Base-by-base conservation (phyloP, 1,140 invertebrate species). In the Bactericera cockerelli region DNA sequence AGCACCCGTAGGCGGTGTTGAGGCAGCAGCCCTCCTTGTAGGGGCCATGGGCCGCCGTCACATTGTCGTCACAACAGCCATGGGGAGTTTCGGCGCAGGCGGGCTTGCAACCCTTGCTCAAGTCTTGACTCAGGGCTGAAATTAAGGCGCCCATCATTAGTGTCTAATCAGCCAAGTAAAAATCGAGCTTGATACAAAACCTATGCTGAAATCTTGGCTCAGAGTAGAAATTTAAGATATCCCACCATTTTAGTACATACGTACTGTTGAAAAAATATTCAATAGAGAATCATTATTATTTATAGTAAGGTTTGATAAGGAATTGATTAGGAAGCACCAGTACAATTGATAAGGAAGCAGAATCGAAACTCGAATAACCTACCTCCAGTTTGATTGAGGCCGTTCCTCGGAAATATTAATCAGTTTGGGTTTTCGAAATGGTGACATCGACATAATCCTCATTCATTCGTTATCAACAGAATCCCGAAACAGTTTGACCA, bases 11-110 rank as follows among this genome's bases (percentile, higher is more conserved):
- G 1, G 70, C 66, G 1, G 78, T 74, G 2, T 76, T 75, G 25
- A 90, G 69, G 68, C 89, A 93, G 71, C 90, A 95, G 1, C 89
- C 89, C 70, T 93, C 85, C 36, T 77, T 72, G 62, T 36, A 57
- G 0, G 80, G 81, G 38, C 92, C 93, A 67, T 92, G 87, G 0
- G 93, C 87, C 1, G 89, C 77, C 0, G 87, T 94, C 59, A 81
- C 70, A 0, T 80, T 80, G 69, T 98, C 93, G 4, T 80, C 77
- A 70, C 95, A 98, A 69, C 94, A 98, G 21, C 93, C 93, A 68
- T 82, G 87, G 1, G 77, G 74, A n/a, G 81, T 80, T 10, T 78
- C 76, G 0, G 78, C 75, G 71, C 92, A 94, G 24, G 79, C 69
- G 62, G 74, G 72, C 19, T 74, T 71, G 69, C 92, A 95, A 4